Evolutionary conservation across 2,888 invertebrate genomes (phyloP).

Genomic region (Pilophorus perplexus): DNA sequence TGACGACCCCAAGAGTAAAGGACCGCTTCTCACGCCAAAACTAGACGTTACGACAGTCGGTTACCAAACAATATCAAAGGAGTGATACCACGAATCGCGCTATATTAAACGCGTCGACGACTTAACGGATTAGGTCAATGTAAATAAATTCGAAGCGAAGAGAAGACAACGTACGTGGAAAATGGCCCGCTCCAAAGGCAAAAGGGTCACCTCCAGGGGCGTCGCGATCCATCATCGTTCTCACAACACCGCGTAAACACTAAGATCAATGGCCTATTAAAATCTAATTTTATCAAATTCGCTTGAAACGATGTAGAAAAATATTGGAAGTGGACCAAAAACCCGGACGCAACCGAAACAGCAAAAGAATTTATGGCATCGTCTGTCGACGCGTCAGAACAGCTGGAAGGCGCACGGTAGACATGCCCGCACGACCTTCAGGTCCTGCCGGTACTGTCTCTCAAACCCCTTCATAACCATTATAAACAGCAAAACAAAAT

Average conservation of each 20-base stretch:
- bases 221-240: slow-evolving; percentile 5
- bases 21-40: too few species aligned
- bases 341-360: not conserved
- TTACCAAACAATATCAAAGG: too few species aligned
- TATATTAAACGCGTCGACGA: not conserved
- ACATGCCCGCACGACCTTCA: not conserved
- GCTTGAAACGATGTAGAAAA: slow-evolving; percentile 29
- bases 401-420: slow-evolving; percentile 1
- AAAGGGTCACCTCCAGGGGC: slow-evolving; percentile 13
- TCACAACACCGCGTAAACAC: slow-evolving; percentile 22
- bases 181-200: not conserved
- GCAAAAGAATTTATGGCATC: slow-evolving; percentile 10
- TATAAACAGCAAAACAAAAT: too few species aligned
- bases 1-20: too few species aligned
- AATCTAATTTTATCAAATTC: slow-evolving; percentile 35
- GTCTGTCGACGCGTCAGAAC: slow-evolving; percentile 1
- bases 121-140: not conserved
- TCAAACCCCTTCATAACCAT: too few species aligned
- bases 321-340: slow-evolving; percentile 34
- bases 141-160: not conserved
- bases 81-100: too few species aligned
- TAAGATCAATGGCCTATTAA: slow-evolving; percentile 31
- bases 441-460: slow-evolving; percentile 4
- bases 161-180: slow-evolving; percentile 3
- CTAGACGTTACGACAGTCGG: too few species aligned